phyloP scores from a whole-genome alignment of 2,113 vertebrate species.

The Glareola pratincola region DNA sequence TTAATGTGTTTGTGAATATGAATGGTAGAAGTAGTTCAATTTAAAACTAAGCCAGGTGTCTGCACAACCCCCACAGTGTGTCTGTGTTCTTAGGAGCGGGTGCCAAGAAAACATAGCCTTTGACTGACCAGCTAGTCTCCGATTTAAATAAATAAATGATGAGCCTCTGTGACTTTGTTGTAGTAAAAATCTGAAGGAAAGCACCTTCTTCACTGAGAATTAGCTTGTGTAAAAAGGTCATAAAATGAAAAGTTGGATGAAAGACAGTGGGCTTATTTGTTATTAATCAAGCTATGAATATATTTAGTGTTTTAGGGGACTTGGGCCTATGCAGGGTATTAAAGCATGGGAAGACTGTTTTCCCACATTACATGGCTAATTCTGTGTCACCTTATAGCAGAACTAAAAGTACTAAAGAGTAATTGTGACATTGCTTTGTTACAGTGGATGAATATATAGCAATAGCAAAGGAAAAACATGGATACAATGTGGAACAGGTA shows the following conservation, averaged over 20 bases:
- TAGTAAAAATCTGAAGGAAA: not conserved
- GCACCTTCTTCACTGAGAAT: not conserved
- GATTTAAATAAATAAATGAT: not conserved
- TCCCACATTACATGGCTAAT: not conserved
- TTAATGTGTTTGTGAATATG: fast-evolving
- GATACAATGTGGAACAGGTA: conserved; percentile 98
- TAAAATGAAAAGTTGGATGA: not conserved
- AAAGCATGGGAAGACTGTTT: not conserved
- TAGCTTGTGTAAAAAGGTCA: not conserved
- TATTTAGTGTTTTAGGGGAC: not conserved
- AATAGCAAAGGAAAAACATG: conserved; percentile 97
- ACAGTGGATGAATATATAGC: conserved; percentile 98
- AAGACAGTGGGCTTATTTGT: not conserved
- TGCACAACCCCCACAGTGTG: not conserved
- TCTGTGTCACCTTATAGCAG: not conserved
- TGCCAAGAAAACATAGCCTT: not conserved
- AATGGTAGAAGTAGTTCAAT: not conserved
- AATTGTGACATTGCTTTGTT: conserved; percentile 66
- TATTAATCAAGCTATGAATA: not conserved
- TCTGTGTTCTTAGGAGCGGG: not conserved
- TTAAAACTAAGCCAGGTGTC: not conserved
- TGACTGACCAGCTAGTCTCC: not conserved
- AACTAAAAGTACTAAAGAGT: conserved; percentile 21
- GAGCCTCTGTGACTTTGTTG: not conserved
- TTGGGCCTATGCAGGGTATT: not conserved